Evolutionary conservation across 2,113 vertebrate species (phyloP).

Genomic region (Tetrao urogallus): DNA sequence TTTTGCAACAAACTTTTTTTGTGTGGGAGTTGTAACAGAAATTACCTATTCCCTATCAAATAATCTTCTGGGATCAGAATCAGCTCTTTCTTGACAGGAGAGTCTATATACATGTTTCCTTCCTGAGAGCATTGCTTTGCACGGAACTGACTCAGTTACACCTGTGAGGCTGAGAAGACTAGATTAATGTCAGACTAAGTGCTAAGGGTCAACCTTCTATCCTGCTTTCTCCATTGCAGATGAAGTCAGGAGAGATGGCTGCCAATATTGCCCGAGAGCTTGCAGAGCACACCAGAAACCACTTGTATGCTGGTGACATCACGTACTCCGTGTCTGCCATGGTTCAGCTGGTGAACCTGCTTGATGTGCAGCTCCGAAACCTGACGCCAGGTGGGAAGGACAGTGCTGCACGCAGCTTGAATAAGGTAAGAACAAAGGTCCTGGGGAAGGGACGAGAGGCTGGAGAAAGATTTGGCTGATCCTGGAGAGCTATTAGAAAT

Average conservation of each 20-base stretch:
- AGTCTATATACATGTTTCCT: neutral
- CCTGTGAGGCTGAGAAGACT: too few species aligned
- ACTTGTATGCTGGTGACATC: constrained; percentile 92
- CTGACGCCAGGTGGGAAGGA: constrained; percentile 96
- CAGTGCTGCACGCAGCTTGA: constrained; percentile 95
- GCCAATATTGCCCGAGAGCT: constrained; percentile 95
- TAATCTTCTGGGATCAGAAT: neutral
- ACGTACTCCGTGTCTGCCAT: constrained; percentile 92
- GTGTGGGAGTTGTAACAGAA: neutral
- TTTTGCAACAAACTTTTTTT: neutral
- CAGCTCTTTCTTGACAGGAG: neutral
- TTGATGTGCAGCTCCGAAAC: constrained; percentile 94
- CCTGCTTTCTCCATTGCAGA: constrained; percentile 67
- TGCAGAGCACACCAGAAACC: constrained; percentile 91
- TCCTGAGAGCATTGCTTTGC: neutral
- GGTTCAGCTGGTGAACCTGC: constrained; percentile 94
- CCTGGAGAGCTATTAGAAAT: neutral
- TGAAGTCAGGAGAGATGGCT: constrained; percentile 92
- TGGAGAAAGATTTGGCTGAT: neutral
- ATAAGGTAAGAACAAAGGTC: constrained; percentile 84
- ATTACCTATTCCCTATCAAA: neutral
- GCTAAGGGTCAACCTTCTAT: neutral
- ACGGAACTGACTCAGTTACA: neutral
- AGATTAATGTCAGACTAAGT: neutral
- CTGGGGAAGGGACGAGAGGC: neutral